Base-by-base conservation (phyloP, 2,797 vertebrate genomes). In the Hipposideros larvatus region DNA sequence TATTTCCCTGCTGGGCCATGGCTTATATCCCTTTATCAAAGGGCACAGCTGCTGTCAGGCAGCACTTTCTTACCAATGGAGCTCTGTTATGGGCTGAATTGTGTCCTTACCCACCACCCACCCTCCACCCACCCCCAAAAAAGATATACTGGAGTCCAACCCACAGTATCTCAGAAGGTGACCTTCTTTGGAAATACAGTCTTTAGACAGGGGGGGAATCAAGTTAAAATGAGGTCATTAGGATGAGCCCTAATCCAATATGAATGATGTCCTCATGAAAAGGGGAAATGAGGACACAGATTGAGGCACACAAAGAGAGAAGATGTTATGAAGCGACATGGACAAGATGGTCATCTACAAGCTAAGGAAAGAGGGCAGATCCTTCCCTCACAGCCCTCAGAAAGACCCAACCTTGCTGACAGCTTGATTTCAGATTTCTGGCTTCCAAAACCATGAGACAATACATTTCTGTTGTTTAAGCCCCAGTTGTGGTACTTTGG, bases 191-290 rank as follows among this genome's bases (percentile, higher is more conserved):
- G 26, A 94, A 75, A 90, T 21, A n/a, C 1, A 19, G 51, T 74
- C 43, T 91, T 90, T 48, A 31, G 10, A 61, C 61, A 61, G n/a
- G 19, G 68, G 61, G n/a, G 19, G 37, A 55, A 88, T 77, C 46
- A 51, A 57, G 26, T 88, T 73, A 89, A 88, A 95, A 79, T 55
- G 79, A 94, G 61, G 34, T 92, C 16, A 43, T 66, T 24, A 92
- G 59, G 31, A 79, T 57, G 51, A 46, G n/a, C 9, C 37, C 71
- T 68, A 70, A 65, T 41, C 66, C 59, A 65, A 24, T 24, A 79
- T 37, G 28, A 70, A 46, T 15, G 37, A 41, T 74, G 43, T 53
- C 46, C 16, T 51, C 21, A 31, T 28, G 28, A 66, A 37, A 95
- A 80, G 28, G 2, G 86, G 41, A 89, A 89, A 53, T 65, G 7